Evolutionary conservation across 2,888 invertebrate genomes (phyloP).

Genomic region (Caenorhabditis uteleia): DNA sequence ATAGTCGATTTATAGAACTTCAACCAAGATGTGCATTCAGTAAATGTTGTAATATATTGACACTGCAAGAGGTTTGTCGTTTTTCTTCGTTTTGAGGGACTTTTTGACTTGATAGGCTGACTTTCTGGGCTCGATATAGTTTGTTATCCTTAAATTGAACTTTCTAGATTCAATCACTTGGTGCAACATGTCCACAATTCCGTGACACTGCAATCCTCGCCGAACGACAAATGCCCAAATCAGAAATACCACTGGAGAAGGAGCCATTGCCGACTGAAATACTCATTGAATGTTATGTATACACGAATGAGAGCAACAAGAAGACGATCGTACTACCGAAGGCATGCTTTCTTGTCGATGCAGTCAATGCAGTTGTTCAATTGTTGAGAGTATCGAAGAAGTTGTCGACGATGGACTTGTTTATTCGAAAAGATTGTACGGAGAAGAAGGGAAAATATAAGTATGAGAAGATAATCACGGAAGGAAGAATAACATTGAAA

Average conservation of each 20-base stretch:
- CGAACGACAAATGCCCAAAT: conserved; percentile 9
- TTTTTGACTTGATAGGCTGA: no score
- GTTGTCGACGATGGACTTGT: conserved; percentile 33
- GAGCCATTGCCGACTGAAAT: conserved; percentile 30
- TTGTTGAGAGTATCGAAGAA: conserved; percentile 34
- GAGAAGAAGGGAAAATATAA: conserved; percentile 34
- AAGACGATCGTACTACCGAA: conserved; percentile 46
- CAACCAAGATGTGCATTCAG: neutral
- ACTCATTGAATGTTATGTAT: conserved; percentile 45
- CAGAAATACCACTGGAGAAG: conserved; percentile 16
- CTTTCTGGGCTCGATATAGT: no score
- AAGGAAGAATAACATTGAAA: conserved; percentile 21
- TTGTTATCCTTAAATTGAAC: no score
- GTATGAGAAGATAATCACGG: conserved; percentile 28
- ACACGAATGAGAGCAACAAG: conserved; percentile 41
- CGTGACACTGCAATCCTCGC: neutral
- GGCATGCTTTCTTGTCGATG: conserved; percentile 27
- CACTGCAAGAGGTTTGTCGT: no score
- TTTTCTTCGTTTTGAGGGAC: no score
- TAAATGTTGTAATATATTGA: neutral
- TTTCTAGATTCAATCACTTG: neutral
- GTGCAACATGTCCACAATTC: neutral
- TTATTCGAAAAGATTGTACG: conserved; percentile 19
- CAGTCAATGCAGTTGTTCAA: conserved; percentile 47
- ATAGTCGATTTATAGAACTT: neutral